These are phyloP conservation scores for Acanthococcus lagerstroemiae DNA, from an alignment of 2,888 invertebrate species.

Conservation along the genomic window DNA sequence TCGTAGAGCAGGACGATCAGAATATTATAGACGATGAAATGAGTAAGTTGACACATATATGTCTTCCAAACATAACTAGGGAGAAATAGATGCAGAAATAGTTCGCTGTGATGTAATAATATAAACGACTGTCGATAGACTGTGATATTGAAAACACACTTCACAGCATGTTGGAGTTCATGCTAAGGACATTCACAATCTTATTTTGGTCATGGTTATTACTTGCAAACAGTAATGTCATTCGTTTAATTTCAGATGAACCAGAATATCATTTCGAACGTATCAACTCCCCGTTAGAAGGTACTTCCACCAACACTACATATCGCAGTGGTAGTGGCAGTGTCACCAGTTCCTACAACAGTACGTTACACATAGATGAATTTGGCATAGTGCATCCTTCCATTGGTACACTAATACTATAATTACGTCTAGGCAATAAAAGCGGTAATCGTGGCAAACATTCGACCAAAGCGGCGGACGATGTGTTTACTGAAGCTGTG, in stretches of 20 bases:
- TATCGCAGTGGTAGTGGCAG: not conserved
- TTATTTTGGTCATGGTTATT: too few species aligned
- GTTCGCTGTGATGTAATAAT: too few species aligned
- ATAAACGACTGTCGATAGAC: too few species aligned
- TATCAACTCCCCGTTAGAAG: not conserved
- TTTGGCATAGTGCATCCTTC: too few species aligned
- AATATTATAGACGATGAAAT: not conserved
- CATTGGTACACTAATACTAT: not conserved
- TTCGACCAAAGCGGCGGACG: not conserved
- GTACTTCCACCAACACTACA: not conserved
- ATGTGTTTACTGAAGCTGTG: not conserved
- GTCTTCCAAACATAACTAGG: too few species aligned
- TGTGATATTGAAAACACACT: not conserved
- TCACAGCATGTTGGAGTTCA: not conserved
- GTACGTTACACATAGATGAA: not conserved
- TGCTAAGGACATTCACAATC: not conserved
- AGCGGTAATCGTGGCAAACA: not conserved
- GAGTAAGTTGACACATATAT: not conserved
- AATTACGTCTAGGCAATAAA: not conserved
- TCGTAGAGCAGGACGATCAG: too few species aligned
- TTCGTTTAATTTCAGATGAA: not conserved
- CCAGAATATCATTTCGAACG: not conserved
- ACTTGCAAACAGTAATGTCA: too few species aligned
- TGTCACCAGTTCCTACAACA: not conserved
- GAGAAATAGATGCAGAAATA: too few species aligned